Evolutionary conservation across 2,888 invertebrate genomes (phyloP).

Genomic region (Andrena flavipes): DNA sequence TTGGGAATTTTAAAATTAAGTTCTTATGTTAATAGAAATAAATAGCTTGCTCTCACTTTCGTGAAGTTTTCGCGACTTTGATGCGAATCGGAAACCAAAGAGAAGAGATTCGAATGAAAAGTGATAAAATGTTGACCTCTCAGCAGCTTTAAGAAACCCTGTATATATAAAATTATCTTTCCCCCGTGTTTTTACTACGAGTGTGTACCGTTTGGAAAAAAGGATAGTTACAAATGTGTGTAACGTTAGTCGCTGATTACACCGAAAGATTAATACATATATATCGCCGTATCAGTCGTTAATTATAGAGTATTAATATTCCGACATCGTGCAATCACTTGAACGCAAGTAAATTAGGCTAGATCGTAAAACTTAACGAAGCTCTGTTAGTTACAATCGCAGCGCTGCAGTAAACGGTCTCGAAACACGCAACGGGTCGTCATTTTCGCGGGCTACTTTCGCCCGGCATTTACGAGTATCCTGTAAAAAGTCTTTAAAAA

Average conservation of each 20-base stretch:
- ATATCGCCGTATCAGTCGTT: constrained; percentile 16
- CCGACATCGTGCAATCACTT: constrained; percentile 14
- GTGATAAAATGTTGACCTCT: neutral
- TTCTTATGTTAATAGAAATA: neutral
- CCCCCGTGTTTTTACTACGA: constrained; percentile 21
- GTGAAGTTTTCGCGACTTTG: neutral
- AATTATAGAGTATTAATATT: constrained; percentile 20
- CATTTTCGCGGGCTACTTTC: constrained; percentile 11
- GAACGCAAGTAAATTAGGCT: constrained; percentile 22
- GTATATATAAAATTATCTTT: constrained; percentile 12
- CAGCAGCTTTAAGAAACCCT: neutral
- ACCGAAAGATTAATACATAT: constrained; percentile 37
- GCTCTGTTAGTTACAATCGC: constrained; percentile 5
- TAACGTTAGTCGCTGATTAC: constrained; percentile 47
- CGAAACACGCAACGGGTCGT: neutral
- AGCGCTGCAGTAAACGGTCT: neutral
- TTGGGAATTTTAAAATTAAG: neutral
- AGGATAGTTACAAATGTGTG: constrained; percentile 20
- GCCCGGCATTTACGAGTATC: constrained; percentile 11
- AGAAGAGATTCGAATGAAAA: neutral
- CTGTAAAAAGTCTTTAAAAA: constrained; percentile 28
- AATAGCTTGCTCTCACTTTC: neutral
- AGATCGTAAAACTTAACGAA: constrained; percentile 1
- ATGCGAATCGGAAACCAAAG: neutral
- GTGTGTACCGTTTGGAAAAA: constrained; percentile 32